Base-by-base conservation (phyloP, 1,140 invertebrate species). In the Orussus abietinus region DNA sequence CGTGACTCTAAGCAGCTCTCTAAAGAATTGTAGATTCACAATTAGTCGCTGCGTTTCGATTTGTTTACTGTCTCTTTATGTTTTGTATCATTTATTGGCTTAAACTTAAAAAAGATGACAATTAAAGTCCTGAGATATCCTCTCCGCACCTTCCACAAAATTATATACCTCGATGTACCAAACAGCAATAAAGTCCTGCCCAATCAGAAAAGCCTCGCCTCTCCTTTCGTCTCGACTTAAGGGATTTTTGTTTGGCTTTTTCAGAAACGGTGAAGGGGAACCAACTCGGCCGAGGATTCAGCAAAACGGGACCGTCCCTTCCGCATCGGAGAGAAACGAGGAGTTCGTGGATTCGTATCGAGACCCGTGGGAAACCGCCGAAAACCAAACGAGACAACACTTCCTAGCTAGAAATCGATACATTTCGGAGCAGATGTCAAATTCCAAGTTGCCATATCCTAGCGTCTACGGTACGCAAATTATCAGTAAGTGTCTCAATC, bases 321-420 rank as follows among this genome's bases (percentile, higher is more conserved):
- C 55, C 10, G 15, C 57, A 5, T 36, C 47, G 34, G 62, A 55
- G 28, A 67, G 60, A 33, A 26, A 53, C 4, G 58, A 68, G 0
- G 58, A 64, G 7, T 39, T 51, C 21, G 44, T 51, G 4, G 64
- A 69, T 6, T 53, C 62, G 1, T 63, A 55, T 68, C 66, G 64
- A 52, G 47, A 1, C 13, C 41, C 57, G 21, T 62, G 50, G 49
- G 63, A 60, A 53, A 69, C 48, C 18, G 57, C 53, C 51, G 59
- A 47, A 56, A 70, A 45, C 57, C 77, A 55, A 75, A 74, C 47
- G 65, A 83, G 81, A 44, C 77, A 83, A 41, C 77, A 81, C 49
- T 83, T 81, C 55, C 47, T 82, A 10, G 65, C 66, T 5, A 76
- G 79, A 59, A 75, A 75, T 41, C 66, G 82, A 51, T 84, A 83